These are phyloP conservation scores for Megaleporinus macrocephalus DNA, from an alignment of 2,113 vertebrate species.

Conservation along the genomic window DNA sequence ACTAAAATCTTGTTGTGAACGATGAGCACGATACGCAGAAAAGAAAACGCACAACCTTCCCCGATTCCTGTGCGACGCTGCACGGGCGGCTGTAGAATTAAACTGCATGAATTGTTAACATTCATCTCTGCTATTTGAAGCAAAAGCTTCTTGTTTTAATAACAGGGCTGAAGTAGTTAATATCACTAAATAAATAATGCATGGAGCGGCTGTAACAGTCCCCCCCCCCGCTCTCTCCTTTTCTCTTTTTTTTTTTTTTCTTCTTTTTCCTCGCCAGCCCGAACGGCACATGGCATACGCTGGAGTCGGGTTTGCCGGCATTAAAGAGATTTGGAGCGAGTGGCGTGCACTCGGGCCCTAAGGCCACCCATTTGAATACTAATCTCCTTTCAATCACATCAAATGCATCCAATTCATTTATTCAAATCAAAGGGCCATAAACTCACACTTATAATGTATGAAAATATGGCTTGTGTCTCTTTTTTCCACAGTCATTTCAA, in stretches of 20 bases:
- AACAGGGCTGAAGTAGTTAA: conserved; percentile 65
- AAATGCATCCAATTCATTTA: conserved; percentile 66
- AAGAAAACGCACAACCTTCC: conserved; percentile 29
- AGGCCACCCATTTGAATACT: conserved; percentile 68
- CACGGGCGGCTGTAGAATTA: conserved; percentile 55
- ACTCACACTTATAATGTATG: conserved; percentile 57
- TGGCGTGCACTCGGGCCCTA: conserved; percentile 50
- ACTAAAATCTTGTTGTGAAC: not conserved
- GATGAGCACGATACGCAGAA: not conserved
- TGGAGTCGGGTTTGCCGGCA: conserved; percentile 44
- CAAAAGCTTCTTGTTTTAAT: conserved; percentile 63
- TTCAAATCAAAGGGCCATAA: conserved; percentile 65
- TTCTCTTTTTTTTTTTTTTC: not conserved
- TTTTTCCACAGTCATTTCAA: conserved; percentile 39
- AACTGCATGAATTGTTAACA: conserved; percentile 61
- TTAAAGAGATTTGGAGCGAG: conserved; percentile 65
- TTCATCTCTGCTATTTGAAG: conserved; percentile 59
- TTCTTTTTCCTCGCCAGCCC: conserved; percentile 29
- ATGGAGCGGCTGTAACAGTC: conserved; percentile 57
- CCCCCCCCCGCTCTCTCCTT: not conserved
- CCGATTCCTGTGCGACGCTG: conserved; percentile 21
- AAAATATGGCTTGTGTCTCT: conserved; percentile 54
- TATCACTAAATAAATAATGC: conserved; percentile 65
- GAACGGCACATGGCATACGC: conserved; percentile 49
- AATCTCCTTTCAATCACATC: conserved; percentile 68